Evolutionary conservation across 1,140 invertebrate species (phyloP).

Genomic region (Pachyrhynchus sulphureomaculatus): DNA sequence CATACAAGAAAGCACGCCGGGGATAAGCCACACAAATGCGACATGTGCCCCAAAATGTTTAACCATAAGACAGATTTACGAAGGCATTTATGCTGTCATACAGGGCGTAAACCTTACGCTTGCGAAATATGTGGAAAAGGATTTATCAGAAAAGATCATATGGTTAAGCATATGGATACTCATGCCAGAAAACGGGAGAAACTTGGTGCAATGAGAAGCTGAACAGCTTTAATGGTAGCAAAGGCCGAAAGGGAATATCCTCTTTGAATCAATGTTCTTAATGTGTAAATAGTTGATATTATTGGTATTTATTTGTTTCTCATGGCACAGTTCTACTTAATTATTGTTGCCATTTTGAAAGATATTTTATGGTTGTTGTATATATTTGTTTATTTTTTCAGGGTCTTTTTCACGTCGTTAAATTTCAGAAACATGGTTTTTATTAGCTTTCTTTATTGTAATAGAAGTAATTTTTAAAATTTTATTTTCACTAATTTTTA

Average conservation of each 20-base stretch:
- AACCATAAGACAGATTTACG: conserved; percentile 90
- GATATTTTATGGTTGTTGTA: conserved; percentile 35
- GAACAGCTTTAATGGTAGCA: neutral
- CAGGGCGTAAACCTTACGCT: conserved; percentile 75
- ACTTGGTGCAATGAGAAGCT: conserved; percentile 23
- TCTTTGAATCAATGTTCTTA: neutral
- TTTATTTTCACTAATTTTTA: too few species aligned
- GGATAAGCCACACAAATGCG: conserved; percentile 87
- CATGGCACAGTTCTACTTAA: conserved; percentile 34
- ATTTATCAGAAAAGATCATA: conserved; percentile 92
- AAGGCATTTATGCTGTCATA: conserved; percentile 85
- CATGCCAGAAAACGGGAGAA: conserved; percentile 58
- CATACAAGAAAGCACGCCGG: conserved; percentile 77
- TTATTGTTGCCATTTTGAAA: conserved; percentile 28
- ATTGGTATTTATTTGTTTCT: conserved; percentile 8
- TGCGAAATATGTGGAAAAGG: conserved; percentile 83
- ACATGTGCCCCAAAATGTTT: conserved; percentile 84
- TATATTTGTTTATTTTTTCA: conserved; percentile 31
- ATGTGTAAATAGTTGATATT: conserved; percentile 26
- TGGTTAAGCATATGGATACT: conserved; percentile 89
- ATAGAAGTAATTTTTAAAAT: too few species aligned
- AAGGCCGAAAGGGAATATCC: neutral
- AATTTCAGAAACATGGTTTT: conserved; percentile 6
- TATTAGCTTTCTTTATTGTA: neutral
- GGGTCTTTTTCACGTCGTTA: conserved; percentile 7